Base-by-base conservation (phyloP, 2,888 invertebrate genomes). In the Sepiola atlantica region DNA sequence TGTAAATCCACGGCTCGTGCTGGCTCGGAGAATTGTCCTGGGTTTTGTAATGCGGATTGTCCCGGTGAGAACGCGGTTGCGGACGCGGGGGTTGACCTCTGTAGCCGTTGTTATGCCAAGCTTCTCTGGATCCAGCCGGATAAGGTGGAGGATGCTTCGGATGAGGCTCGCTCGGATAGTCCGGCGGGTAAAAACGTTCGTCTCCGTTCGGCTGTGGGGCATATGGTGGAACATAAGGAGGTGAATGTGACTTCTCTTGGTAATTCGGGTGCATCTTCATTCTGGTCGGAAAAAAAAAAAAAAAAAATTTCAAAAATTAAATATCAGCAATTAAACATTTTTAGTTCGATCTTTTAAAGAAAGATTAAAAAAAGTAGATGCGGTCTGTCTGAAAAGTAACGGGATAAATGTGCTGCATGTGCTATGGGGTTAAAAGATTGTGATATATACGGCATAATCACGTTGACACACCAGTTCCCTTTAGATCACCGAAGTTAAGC, bases 101-200 rank as follows among this genome's bases (percentile, higher is more conserved):
- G n/a, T 21, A 35, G n/a, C 35, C 92, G 10, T 92, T 54, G n/a
- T 20, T 28, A n/a, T 92, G 92, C 92, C 92, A 92, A 32, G 54
- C 55, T 92, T 92, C 92, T 24, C 55, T 45, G 35, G 55, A 28
- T 55, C 54, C 45, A 24, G n/a, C 54, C 16, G 45, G 45, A 24
- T 92, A 92, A 55, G 92, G 92, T 14, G 92, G 92, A 54, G 92
- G 92, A 54, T 45, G 55, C 32, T 92, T 92, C n/a, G 92, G 92
- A 24, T 55, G 54, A 4, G 55, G 18, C 32, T 92, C 92, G 8
- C n/a, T 77, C n/a, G 92, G n/a, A 45, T 92, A 92, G 55, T 92
- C 55, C 28, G n/a, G 45, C 10, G 45, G n/a, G n/a, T 45, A 92
- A 32, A 92, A 92, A 55, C n/a, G 92, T 92, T 92, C 92, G 21